phyloP scores from a whole-genome alignment of 2,113 vertebrate species.

The Coreoperca whiteheadi region DNA sequence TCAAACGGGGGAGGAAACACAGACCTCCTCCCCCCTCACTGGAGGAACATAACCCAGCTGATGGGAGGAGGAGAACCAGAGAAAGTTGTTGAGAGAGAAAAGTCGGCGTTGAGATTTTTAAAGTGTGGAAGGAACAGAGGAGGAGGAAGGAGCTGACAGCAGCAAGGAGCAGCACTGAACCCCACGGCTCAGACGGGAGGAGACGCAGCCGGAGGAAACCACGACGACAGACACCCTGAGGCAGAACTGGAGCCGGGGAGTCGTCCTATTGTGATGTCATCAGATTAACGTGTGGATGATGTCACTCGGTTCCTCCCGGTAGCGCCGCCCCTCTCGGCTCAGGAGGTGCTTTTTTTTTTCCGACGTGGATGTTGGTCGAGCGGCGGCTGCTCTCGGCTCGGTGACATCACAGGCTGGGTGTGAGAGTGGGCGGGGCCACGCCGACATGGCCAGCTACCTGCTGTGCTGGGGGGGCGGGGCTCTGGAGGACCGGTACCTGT shows the following conservation, averaged over 20 bases:
- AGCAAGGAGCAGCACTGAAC: background rate
- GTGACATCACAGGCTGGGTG: conserved; percentile 29
- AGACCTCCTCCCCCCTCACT: conserved; percentile 51
- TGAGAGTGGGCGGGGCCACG: conserved; percentile 43
- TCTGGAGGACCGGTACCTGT: conserved; percentile 79
- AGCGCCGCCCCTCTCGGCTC: background rate
- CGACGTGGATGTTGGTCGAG: conserved; percentile 23
- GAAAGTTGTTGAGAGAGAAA: conserved; percentile 35
- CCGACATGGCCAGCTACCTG: conserved; percentile 78
- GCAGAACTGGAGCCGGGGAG: background rate
- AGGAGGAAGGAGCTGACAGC: background rate
- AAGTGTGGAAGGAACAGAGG: background rate
- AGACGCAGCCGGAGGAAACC: background rate
- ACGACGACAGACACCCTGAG: background rate
- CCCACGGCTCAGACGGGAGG: conserved; percentile 5
- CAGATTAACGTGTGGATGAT: background rate
- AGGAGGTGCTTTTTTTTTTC: no score
- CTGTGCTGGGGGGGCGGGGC: conserved; percentile 84
- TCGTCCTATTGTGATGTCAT: conserved; percentile 32
- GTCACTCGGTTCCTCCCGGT: background rate
- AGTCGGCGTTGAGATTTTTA: background rate
- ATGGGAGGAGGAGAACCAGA: conserved; percentile 38
- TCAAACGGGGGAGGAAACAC: conserved; percentile 65
- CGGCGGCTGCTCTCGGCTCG: conserved; percentile 17
- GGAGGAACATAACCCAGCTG: conserved; percentile 48